A percentile compares a stretch with the other conserved stretches of the same genome.
Evolutionary conservation across 2,113 vertebrate species (phyloP).

Genomic region (Corythaeola cristata): DNA sequence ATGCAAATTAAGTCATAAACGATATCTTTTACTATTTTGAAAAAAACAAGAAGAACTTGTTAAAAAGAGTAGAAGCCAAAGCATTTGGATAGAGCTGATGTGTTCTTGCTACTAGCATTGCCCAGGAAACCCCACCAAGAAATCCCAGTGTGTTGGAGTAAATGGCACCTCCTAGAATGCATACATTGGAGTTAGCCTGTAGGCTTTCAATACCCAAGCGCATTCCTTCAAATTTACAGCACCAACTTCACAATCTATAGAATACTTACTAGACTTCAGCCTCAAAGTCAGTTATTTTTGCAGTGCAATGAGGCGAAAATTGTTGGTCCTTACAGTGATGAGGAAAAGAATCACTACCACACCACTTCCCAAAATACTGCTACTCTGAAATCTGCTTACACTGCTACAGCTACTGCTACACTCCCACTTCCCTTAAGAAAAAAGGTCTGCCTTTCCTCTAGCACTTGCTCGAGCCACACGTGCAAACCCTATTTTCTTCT

Average conservation of each 20-base stretch:
- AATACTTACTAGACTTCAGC: background rate
- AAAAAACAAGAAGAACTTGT: conserved; percentile 97
- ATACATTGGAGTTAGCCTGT: background rate
- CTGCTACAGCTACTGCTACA: background rate
- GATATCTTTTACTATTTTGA: conserved; percentile 89
- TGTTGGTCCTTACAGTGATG: background rate
- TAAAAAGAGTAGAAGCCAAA: conserved; percentile 91
- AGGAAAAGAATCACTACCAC: background rate
- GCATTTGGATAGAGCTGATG: conserved; percentile 96
- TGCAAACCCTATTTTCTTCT: background rate
- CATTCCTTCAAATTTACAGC: background rate
- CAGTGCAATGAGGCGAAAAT: background rate
- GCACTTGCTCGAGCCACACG: background rate
- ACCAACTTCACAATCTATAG: background rate
- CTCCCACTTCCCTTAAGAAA: background rate
- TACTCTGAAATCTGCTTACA: background rate
- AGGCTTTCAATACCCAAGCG: background rate
- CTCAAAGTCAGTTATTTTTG: background rate
- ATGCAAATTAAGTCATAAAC: background rate
- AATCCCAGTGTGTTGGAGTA: conserved; percentile 98
- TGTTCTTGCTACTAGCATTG: conserved; percentile 95
- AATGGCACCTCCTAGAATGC: conserved; percentile 86
- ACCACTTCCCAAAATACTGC: background rate
- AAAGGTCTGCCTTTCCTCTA: background rate
- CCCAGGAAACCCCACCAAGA: conserved; percentile 97